Base-by-base conservation (phyloP, 2,888 invertebrate genomes). In the Apotomis capreana region DNA sequence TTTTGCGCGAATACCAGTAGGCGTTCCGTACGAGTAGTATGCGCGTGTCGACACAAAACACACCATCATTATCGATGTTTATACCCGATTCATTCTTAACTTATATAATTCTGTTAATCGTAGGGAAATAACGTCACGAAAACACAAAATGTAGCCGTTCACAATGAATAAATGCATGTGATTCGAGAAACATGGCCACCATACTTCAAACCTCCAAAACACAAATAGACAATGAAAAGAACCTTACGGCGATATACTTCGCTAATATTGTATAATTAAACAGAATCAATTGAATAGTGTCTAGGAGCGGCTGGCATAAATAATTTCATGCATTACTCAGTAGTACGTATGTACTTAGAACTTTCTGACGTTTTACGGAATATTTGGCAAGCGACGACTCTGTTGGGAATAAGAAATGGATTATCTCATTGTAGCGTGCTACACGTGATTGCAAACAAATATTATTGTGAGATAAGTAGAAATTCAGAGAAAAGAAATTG, bases 361-460 rank as follows among this genome's bases (percentile, higher is more conserved):
- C 92, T 92, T 92, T 92, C 92, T 92, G 92, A 93, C 92, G 92
- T 93, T 92, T 92, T 92, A 92, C 90, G 90, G 92, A 92, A 89
- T 92, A 92, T 92, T 93, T 93, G 92, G 92, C 92, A 93, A 91
- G 90, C 90, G 86, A 89, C 90, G 87, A 90, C 88, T 89, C 86
- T 88, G 88, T 86, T 85, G 87, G 86, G 85, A 88, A 87, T 85
- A 88, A 85, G 85, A 84, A 86, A 84, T 83, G 84, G 82, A 87
- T 84, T 76, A 85, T 84, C 84, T 83, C 86, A 83, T 87, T 85
- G 83, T 83, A 86, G 84, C 84, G 84, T 85, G 87, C 84, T 87
- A 81, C 78, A 83, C 82, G 84, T 84, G 83, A 86, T 84, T 85
- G 81, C 76, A 78, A 80, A 75, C 79, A 78, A 80, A 78, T 81